phyloP scores from a whole-genome alignment of 2,888 invertebrate genomes.

The Lamellibrachia columna region DNA sequence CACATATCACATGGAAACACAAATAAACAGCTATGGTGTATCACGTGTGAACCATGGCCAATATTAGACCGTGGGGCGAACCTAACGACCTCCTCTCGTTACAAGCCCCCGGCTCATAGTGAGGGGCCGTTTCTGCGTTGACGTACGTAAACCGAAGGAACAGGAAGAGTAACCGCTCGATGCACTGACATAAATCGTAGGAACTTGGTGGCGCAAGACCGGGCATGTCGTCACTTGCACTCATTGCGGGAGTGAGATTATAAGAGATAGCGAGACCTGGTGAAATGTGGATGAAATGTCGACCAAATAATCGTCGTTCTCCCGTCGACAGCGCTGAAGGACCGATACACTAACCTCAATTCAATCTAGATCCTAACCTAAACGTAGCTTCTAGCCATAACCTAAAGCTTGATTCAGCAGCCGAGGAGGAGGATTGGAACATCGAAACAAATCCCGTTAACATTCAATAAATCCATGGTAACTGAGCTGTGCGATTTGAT shows the following conservation, averaged over 20 bases:
- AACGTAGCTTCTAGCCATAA: not conserved
- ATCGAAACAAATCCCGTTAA: not conserved
- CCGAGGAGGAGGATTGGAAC: not conserved
- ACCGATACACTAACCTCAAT: not conserved
- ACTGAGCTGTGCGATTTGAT: not conserved
- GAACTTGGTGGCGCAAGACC: too few relatives aligned
- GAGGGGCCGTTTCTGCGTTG: not conserved
- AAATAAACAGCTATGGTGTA: not conserved
- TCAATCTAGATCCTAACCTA: not conserved
- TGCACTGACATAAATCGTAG: not conserved
- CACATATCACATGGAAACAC: not conserved
- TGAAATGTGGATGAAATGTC: slow-evolving; percentile 4
- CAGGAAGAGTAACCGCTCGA: not conserved
- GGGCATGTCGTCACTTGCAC: not conserved
- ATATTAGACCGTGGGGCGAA: not conserved
- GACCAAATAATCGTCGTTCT: not conserved
- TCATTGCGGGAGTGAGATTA: not conserved
- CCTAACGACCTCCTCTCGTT: not conserved
- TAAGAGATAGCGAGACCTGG: not conserved
- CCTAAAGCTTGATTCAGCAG: not conserved
- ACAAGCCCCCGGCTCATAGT: not conserved
- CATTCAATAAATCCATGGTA: not conserved
- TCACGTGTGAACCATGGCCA: not conserved
- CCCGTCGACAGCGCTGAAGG: not conserved
- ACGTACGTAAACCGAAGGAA: not conserved